Evolutionary conservation across 2,888 invertebrate species (phyloP).

Genomic region (Orthosia gracilis): DNA sequence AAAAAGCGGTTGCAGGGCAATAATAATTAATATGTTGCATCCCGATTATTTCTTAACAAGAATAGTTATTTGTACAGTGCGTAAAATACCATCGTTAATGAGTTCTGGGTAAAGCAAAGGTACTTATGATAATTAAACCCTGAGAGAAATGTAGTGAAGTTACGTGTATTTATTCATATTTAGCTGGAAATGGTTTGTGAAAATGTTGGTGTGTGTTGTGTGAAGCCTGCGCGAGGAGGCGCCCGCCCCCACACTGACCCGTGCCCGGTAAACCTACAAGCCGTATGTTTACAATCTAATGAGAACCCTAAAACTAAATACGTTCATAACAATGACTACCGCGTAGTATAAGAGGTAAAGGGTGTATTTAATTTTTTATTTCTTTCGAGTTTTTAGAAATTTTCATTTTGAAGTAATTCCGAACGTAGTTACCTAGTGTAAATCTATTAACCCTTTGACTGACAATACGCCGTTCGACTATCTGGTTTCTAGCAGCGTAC

Average conservation of each 20-base stretch:
- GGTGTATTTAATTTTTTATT: neutral
- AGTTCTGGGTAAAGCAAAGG: constrained; percentile 2
- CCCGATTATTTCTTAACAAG: neutral
- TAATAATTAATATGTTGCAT: neutral
- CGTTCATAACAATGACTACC: constrained; percentile 32
- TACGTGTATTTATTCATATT: neutral
- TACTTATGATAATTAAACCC: too few relatives aligned
- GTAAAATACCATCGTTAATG: neutral
- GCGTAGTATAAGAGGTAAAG: neutral
- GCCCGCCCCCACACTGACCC: constrained; percentile 18
- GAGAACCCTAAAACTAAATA: constrained; percentile 32
- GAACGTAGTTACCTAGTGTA: neutral
- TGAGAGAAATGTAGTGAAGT: neutral
- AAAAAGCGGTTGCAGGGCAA: neutral
- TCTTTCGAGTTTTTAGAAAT: neutral
- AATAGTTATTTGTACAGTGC: neutral
- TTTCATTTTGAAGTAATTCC: neutral
- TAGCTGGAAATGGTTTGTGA: neutral
- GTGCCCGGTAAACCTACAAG: constrained; percentile 3
- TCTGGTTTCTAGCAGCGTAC: neutral
- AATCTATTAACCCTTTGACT: neutral
- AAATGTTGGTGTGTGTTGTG: neutral
- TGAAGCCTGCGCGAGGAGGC: neutral
- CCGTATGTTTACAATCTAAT: constrained; percentile 26
- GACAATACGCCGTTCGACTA: neutral